Conservation (phyloP, 2,888 invertebrate genomes). For the Zaprionus obscuricornis region DNA sequence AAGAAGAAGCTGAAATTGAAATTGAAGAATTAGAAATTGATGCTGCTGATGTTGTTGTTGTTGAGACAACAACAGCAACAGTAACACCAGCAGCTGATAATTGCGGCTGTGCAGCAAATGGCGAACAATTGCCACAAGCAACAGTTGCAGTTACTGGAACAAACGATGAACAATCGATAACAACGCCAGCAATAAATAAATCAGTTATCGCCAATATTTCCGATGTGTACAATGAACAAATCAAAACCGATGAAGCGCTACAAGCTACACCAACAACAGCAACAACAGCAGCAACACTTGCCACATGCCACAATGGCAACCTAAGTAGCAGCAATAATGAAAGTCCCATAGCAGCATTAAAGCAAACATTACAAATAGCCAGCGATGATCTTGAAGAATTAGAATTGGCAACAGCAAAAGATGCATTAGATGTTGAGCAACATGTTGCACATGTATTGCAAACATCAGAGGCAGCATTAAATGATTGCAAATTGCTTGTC, state of each 20-base stretch:
- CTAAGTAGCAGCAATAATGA: constrained; percentile 17
- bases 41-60: constrained; percentile 46
- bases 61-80: constrained; percentile 55
- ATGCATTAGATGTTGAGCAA: constrained; percentile 83
- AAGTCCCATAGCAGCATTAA: constrained; percentile 70
- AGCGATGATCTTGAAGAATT: constrained; percentile 76
- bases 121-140: constrained; percentile 15
- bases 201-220: constrained; percentile 82
- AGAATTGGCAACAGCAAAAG: constrained; percentile 71
- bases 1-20: too few species aligned
- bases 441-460: constrained; percentile 85
- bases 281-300: not conserved
- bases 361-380: constrained; percentile 83
- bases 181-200: constrained; percentile 56
- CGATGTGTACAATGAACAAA: constrained; percentile 83
- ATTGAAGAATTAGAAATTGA: too few species aligned
- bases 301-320: constrained; percentile 71
- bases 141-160: constrained; percentile 27
- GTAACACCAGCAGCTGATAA: not conserved
- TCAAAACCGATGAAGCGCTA: constrained; percentile 79
- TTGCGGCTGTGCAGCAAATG: constrained; percentile 14
- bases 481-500: constrained; percentile 82
- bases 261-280: constrained; percentile 26
- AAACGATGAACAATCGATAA: constrained; percentile 10
- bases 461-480: constrained; percentile 84